Percentiles rank a stretch among this genome's conserved stretches.
These are phyloP conservation scores for Silurus asotus DNA, from an alignment of 2,113 vertebrate genomes.

Conservation along the genomic window DNA sequence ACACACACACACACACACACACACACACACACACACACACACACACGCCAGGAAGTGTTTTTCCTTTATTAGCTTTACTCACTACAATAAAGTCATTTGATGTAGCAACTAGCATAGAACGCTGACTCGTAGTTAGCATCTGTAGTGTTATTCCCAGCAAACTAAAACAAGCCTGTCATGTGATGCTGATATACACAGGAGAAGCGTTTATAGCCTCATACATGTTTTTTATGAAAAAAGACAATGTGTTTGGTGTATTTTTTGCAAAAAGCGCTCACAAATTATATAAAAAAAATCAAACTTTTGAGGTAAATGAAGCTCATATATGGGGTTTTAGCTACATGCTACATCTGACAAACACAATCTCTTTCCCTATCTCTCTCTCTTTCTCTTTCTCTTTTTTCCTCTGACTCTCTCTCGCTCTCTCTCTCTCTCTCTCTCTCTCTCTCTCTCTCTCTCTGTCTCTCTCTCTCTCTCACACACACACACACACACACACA, in stretches of 20 bases:
- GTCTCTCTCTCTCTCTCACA: too few species aligned
- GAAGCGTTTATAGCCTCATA: neutral
- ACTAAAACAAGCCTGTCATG: neutral
- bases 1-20: neutral
- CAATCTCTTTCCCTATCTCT: too few species aligned
- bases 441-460: too few species aligned
- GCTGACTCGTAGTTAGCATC: slow-evolving; percentile 4
- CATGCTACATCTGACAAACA: neutral
- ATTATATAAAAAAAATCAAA: neutral
- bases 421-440: too few species aligned
- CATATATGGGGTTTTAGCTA: neutral
- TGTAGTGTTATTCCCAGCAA: neutral
- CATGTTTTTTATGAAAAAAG: neutral
- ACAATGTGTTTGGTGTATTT: neutral
- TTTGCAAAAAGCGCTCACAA: neutral
- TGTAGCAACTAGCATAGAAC: neutral
- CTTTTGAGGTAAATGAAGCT: neutral
- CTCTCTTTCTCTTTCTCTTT: too few species aligned
- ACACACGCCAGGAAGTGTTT: neutral
- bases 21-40: neutral
- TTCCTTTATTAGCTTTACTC: neutral
- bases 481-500: slow-evolving; percentile 13
- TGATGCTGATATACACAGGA: neutral
- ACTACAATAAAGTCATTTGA: neutral
- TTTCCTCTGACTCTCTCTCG: too few species aligned